A percentile compares a stretch with the other conserved stretches of the same genome.
These are phyloP conservation scores for Margaritifera margaritifera DNA, from an alignment of 2,888 invertebrate genomes.

Conservation along the genomic window DNA sequence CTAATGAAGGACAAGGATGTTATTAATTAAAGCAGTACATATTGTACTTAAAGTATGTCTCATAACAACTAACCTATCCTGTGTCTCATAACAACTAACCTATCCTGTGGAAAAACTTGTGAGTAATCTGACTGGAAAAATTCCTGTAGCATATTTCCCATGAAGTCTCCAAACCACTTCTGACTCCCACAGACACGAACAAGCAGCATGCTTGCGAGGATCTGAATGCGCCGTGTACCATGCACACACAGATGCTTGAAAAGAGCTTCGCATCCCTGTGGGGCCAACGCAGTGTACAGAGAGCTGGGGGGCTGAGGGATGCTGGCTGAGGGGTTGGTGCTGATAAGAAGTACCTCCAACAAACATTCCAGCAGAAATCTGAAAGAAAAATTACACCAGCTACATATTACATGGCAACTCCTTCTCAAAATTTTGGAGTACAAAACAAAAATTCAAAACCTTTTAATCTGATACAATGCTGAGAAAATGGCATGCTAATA, in stretches of 20 bases:
- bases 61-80: background rate
- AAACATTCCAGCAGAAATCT: slow-evolving; percentile 86
- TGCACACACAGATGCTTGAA: slow-evolving; percentile 84
- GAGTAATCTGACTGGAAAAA: slow-evolving; percentile 87
- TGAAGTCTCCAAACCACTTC: slow-evolving; percentile 91
- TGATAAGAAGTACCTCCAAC: slow-evolving; percentile 83
- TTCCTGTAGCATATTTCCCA: slow-evolving; percentile 86
- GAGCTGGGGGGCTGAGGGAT: slow-evolving; percentile 69
- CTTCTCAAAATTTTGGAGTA: background rate
- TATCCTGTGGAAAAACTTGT: slow-evolving; percentile 88
- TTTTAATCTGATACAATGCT: too few relatives aligned
- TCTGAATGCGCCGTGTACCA: slow-evolving; percentile 84
- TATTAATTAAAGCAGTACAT: too few relatives aligned
- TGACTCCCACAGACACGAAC: slow-evolving; percentile 85
- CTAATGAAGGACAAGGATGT: too few relatives aligned
- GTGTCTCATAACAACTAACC: slow-evolving; percentile 75
- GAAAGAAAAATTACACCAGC: background rate
- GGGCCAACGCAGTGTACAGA: slow-evolving; percentile 63
- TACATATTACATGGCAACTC: too few relatives aligned
- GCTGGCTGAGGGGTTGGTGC: slow-evolving; percentile 68
- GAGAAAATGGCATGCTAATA: too few relatives aligned
- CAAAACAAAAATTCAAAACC: background rate
- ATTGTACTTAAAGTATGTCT: too few relatives aligned
- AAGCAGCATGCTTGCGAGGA: slow-evolving; percentile 77
- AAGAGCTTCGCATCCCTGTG: slow-evolving; percentile 75